Evolutionary conservation across 2,888 invertebrate species (phyloP).

Genomic region (Drosophila leonis): DNA sequence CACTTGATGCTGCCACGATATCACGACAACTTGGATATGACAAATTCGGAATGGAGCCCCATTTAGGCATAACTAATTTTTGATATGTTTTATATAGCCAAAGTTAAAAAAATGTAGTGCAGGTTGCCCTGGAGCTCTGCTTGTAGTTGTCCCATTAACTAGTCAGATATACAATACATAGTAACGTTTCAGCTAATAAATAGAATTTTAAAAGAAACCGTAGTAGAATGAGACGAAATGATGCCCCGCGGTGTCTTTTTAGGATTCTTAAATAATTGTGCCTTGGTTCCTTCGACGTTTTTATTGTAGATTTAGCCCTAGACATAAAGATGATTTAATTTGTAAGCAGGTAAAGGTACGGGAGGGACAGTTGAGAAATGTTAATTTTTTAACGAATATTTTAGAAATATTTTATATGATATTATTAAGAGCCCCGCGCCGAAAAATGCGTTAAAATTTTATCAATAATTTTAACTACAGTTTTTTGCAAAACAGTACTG

Average conservation of each 20-base stretch:
- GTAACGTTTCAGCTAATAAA: constrained; percentile 45
- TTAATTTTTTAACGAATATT: constrained; percentile 56
- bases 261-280: constrained; percentile 75
- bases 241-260: constrained; percentile 4
- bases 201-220: constrained; percentile 18
- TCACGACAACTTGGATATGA: constrained; percentile 2
- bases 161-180: constrained; percentile 33
- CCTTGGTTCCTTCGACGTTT: constrained; percentile 75
- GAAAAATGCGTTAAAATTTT: constrained; percentile 66
- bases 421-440: constrained; percentile 54
- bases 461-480: constrained; percentile 60
- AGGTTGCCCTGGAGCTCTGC: constrained; percentile 34
- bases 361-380: constrained; percentile 4
- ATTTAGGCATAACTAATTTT: constrained; percentile 53
- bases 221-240: constrained; percentile 33
- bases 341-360: constrained; percentile 41
- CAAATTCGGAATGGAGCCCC: constrained; percentile 3
- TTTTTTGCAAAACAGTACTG: constrained; percentile 58
- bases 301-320: constrained; percentile 69
- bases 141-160: constrained; percentile 38
- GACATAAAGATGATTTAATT: constrained; percentile 60
- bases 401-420: constrained; percentile 60
- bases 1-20: constrained; percentile 6
- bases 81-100: constrained; percentile 67
- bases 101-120: constrained; percentile 51